Conservation (phyloP, 2,797 vertebrate genomes). For the Neosilurus hyrtlii region DNA sequence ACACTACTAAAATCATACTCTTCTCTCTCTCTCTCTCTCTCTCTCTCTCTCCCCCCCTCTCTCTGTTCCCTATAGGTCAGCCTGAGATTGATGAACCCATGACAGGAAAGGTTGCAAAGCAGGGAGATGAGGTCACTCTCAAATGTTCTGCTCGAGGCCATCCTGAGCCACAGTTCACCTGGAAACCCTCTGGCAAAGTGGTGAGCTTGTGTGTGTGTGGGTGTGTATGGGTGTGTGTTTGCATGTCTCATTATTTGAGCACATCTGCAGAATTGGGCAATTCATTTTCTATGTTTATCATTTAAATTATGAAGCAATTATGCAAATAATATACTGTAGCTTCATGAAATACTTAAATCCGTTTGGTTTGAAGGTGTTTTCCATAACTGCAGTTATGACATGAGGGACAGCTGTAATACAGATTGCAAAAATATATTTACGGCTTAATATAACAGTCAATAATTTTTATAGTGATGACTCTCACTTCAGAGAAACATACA, state of each 20-base stretch:
- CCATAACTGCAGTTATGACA: not conserved
- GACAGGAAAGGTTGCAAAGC: conserved; percentile 59
- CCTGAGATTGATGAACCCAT: conserved; percentile 69
- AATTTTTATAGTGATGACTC: not conserved
- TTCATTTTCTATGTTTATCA: not conserved
- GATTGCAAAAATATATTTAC: not conserved
- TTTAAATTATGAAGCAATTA: conserved; percentile 4
- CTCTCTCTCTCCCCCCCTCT: conserved; percentile 10
- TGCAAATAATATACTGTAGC: not conserved
- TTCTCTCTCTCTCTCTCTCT: not conserved
- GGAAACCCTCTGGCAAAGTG: conserved; percentile 76
- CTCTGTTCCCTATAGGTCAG: conserved; percentile 63
- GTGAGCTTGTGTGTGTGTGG: conserved; percentile 62
- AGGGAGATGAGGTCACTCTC: conserved; percentile 74
- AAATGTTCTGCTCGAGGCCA: conserved; percentile 73
- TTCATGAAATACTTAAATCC: not conserved
- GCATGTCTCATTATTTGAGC: not conserved
- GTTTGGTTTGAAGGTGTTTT: not conserved
- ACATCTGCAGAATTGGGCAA: not conserved
- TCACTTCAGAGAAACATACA: too few relatives aligned
- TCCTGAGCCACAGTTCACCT: conserved; percentile 79
- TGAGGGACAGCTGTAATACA: not conserved
- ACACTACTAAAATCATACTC: not conserved
- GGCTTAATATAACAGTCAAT: not conserved
- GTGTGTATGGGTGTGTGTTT: conserved; percentile 29